Base-by-base conservation (phyloP, 2,888 invertebrate species). In the Lissocephala sabroskyi region DNA sequence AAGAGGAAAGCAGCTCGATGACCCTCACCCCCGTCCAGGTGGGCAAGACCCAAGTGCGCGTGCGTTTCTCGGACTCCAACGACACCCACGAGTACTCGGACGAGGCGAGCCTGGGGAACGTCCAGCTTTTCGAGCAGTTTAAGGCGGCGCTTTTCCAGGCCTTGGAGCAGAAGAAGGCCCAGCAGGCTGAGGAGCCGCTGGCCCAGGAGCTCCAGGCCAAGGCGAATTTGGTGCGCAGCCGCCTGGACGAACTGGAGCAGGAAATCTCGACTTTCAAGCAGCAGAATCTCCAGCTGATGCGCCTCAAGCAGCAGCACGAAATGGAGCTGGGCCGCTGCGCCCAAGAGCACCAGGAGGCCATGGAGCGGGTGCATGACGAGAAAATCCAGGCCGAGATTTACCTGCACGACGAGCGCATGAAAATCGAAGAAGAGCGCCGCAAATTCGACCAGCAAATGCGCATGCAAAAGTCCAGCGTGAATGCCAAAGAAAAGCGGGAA, bases 401-500 rank as follows among this genome's bases (percentile, higher is more conserved):
- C 79, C 79, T 91, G 64, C 89, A 89, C 51, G 91, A 92, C 66
- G 92, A 92, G 79, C 89, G 88, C 57, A 89, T 90, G 64, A 90
- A 90, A 77, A 79, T 92, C 6, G 84, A 85, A n/a, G 88, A 90
- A 54, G 91, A 91, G 64, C 90, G 88, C 68, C 85, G 86, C 53
- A 87, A 88, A 42, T 87, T 90, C 70, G 91, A 91, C 41, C 89
- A 87, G 62, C 89, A 91, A 82, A 86, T 91, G 16, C 89, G 89
- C 70, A 90, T 91, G 63, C 87, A 90, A 56, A 90, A 90, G 79
- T 64, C 70, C 35, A 89, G 89, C n/a, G 86, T 89, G 0, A 88
- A 85, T 50, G 90, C 88, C 73, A 89, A 90, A 77, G 92, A 92
- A 52, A 88, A 90, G 59, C 90, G 90, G 74, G 92, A 93, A 83